Evolutionary conservation across 2,888 invertebrate species (phyloP).

Genomic region (Serrognathus titanus): DNA sequence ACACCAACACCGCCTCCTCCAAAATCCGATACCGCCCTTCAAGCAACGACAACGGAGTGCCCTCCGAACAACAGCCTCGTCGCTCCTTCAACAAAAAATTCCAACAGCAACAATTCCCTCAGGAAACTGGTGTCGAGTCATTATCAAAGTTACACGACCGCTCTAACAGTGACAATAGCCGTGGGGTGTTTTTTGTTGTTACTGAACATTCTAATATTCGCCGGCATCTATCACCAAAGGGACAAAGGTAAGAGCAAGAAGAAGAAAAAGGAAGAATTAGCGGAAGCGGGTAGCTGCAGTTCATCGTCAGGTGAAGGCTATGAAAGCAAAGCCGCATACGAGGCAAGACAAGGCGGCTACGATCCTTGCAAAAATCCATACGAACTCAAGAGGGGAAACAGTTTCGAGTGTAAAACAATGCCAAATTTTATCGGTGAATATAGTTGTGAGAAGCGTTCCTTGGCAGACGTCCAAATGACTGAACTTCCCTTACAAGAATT

Average conservation of each 20-base stretch:
- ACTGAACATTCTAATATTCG: slow-evolving; percentile 81
- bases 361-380: slow-evolving; percentile 38
- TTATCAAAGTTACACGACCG: slow-evolving; percentile 86
- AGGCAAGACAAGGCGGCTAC: slow-evolving; percentile 25
- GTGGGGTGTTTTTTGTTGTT: slow-evolving; percentile 80
- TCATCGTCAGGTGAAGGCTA: slow-evolving; percentile 59
- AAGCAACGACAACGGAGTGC: slow-evolving; percentile 67
- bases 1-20: slow-evolving; percentile 51
- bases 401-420: slow-evolving; percentile 56
- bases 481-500: slow-evolving; percentile 65
- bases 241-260: slow-evolving; percentile 60
- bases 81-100: slow-evolving; percentile 47
- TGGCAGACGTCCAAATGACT: slow-evolving; percentile 57
- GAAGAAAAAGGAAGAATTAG: slow-evolving; percentile 73
- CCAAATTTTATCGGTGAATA: slow-evolving; percentile 62
- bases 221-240: slow-evolving; percentile 83
- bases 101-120: slow-evolving; percentile 66
- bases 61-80: slow-evolving; percentile 61
- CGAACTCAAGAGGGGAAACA: slow-evolving; percentile 54
- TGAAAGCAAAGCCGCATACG: slow-evolving; percentile 51
- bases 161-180: slow-evolving; percentile 81
- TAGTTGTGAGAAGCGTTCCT: slow-evolving; percentile 60
- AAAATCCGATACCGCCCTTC: slow-evolving; percentile 51
- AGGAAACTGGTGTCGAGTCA: slow-evolving; percentile 73
- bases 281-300: slow-evolving; percentile 55